Conservation (phyloP, 2,888 invertebrate genomes). For the Boloria selene region DNA sequence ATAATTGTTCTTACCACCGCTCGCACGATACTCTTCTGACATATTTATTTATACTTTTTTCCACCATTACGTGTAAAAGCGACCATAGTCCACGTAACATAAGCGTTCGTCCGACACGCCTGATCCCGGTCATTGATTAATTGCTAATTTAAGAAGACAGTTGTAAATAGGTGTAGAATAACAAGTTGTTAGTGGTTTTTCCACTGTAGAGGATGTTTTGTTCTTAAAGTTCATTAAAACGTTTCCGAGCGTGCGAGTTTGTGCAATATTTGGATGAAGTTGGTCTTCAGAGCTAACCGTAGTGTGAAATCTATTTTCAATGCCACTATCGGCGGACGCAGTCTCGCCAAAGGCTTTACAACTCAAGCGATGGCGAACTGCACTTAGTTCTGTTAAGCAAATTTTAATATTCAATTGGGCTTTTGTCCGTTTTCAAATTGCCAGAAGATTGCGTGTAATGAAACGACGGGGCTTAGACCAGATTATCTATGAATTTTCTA, state of each 20-base stretch:
- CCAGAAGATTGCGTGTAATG: constrained; percentile 44
- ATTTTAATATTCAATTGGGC: constrained; percentile 81
- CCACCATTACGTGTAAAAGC: constrained; percentile 24
- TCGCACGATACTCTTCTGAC: constrained; percentile 53
- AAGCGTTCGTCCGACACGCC: background rate
- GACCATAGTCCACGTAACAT: constrained; percentile 23
- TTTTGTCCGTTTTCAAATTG: constrained; percentile 54
- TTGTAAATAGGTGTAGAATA: constrained; percentile 38
- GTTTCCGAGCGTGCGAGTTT: constrained; percentile 21
- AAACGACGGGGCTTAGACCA: constrained; percentile 34
- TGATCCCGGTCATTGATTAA: constrained; percentile 40
- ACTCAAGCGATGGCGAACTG: constrained; percentile 69
- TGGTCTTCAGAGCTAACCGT: constrained; percentile 63
- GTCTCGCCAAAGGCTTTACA: constrained; percentile 73
- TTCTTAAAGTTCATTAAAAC: constrained; percentile 14
- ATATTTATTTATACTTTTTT: constrained; percentile 36
- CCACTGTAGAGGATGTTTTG: background rate
- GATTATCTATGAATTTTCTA: constrained; percentile 31
- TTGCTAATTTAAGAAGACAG: constrained; percentile 43
- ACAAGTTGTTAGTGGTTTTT: constrained; percentile 30
- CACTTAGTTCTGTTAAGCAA: constrained; percentile 74
- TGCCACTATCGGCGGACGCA: constrained; percentile 77
- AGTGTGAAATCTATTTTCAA: constrained; percentile 82
- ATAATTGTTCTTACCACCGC: constrained; percentile 65
- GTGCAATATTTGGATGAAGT: constrained; percentile 70